Evolutionary conservation across 2,113 vertebrate genomes (phyloP), one percentile per base, ranked within the genome.

Genomic region (Ochotona princeps): DNA sequence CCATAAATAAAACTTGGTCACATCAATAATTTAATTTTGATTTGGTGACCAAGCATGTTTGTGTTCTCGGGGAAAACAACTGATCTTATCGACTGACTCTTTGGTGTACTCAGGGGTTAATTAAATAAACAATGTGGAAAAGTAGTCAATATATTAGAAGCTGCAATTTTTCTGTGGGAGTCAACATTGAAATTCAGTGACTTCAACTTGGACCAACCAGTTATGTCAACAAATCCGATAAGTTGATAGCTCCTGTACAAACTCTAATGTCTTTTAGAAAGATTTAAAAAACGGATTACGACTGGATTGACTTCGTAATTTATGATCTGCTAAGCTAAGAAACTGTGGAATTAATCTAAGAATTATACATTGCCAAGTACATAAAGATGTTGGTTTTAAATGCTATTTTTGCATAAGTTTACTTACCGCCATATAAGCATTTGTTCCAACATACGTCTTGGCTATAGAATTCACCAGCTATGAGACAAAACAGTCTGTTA

Each of bases 391-490:
- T 90, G 73, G 81, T 38, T 97, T 97, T 85, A 93, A 93, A 96
- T 17, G 96, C 78, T 65, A 84, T 93, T 97, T 97, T 97, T 96
- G 96, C 97, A 91, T 82, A 96, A 92, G 96, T 95, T 90, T 96
- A 99, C 99, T 99, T 98, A 99, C 99, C 94, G 99, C 99, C 99
- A 99, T 99, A 63, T 99, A 99, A 89, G 99, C 99, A 91, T 99
- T 99, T 94, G 99, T 99, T 98, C 99, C 99, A 38, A 99, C 99
- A 76, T 99, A 99, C 32, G 99, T 99, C 98, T 99, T 99, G 96
- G 99, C 99, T 88, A 99, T 99, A 89, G 99, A 99, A 98, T 99
- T 99, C 98, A 99, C 99, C 98, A 99, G 97, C 99, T 99, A 98
- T 93, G 98, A 98, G 98, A 97, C 91, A 98, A 98, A 98, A 97